These are phyloP conservation scores for Scaptodrosophila latifasciaeformis DNA, from an alignment of 2,888 invertebrate genomes.

Conservation along the genomic window DNA sequence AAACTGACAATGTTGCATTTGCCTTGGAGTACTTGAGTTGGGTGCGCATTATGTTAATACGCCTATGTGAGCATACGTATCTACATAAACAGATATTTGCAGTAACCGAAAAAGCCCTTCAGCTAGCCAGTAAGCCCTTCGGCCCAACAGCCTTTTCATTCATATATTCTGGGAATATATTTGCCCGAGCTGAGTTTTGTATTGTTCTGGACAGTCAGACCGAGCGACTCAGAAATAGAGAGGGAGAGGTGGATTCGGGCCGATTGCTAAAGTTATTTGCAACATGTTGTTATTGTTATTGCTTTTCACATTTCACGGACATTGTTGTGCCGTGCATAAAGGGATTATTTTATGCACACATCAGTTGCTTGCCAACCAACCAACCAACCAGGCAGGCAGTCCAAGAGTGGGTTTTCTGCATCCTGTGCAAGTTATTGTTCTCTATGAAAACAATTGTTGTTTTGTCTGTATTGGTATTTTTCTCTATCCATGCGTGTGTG, in stretches of 20 bases:
- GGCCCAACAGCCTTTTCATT: no score
- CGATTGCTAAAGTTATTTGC: constrained; percentile 26
- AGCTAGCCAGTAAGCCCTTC: no score
- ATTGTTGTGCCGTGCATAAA: constrained; percentile 67
- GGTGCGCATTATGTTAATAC: constrained; percentile 68
- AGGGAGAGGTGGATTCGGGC: no score
- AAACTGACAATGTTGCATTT: no score
- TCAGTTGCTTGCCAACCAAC: constrained; percentile 45
- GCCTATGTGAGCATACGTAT: constrained; percentile 29
- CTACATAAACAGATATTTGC: neutral
- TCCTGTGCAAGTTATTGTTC: constrained; percentile 69
- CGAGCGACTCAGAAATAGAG: neutral
- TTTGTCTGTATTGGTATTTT: constrained; percentile 14
- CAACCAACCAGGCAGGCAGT: constrained; percentile 11
- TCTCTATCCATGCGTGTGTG: neutral
- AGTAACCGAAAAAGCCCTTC: neutral
- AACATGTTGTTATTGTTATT: constrained; percentile 57
- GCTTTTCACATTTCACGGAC: constrained; percentile 70
- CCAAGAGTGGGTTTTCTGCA: constrained; percentile 21
- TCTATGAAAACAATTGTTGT: constrained; percentile 44
- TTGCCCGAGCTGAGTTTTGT: no score
- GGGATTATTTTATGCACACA: constrained; percentile 69
- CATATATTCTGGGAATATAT: no score
- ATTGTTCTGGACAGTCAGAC: neutral
- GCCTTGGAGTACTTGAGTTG: no score